Percentiles rank a stretch among this genome's conserved stretches.
Conservation (phyloP, 2,113 vertebrate genomes). For the Tupaia chinensis region DNA sequence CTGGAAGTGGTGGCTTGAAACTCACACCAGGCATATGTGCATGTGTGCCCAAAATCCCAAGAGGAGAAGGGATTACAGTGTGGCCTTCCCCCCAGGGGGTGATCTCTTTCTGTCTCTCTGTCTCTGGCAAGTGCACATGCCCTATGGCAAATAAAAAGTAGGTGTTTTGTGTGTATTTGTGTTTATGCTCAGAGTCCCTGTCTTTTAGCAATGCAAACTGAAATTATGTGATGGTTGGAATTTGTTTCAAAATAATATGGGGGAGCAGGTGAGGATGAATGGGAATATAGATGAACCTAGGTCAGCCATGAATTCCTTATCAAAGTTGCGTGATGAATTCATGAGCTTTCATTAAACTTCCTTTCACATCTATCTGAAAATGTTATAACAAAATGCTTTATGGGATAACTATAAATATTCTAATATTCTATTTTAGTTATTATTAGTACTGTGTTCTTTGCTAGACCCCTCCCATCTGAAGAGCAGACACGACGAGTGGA, state of each 20-base stretch:
- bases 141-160: too few species aligned
- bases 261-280: not conserved
- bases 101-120: too few species aligned
- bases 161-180: not conserved
- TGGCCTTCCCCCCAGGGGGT: too few species aligned
- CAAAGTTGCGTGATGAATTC: not conserved
- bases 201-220: not conserved
- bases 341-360: not conserved
- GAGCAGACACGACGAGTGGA: not conserved
- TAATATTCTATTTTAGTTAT: not conserved
- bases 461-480: not conserved
- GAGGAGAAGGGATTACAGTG: too few species aligned
- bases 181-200: not conserved
- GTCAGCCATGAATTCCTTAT: not conserved
- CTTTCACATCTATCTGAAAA: not conserved
- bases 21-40: too few species aligned
- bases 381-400: not conserved
- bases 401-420: not conserved
- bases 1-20: too few species aligned
- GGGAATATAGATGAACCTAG: not conserved
- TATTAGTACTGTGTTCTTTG: accelerated
- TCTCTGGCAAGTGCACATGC: too few species aligned
- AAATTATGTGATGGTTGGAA: not conserved
- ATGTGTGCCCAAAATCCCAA: too few species aligned
- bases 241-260: constrained; percentile 21